These are phyloP conservation scores for Samia ricini DNA, from an alignment of 1,140 invertebrate genomes.

Conservation along the genomic window DNA sequence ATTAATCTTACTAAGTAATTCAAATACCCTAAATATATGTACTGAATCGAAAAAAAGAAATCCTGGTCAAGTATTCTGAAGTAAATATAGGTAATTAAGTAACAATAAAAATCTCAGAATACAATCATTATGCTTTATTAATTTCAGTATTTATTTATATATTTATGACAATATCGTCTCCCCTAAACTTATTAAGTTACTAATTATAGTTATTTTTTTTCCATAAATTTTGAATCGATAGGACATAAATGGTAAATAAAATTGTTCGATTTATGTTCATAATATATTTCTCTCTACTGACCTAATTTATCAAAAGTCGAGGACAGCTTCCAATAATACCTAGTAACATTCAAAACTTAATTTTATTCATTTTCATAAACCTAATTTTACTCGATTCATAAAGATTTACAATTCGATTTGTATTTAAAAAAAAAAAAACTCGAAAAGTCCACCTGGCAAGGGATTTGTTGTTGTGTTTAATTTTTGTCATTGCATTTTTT, in stretches of 20 bases:
- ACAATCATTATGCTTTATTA: conserved; percentile 78
- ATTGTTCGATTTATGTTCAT: conserved; percentile 59
- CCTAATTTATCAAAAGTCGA: conserved; percentile 53
- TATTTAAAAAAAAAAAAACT: no score
- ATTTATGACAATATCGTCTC: conserved; percentile 80
- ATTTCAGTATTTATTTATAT: conserved; percentile 80
- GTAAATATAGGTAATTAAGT: conserved; percentile 17
- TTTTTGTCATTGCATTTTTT: conserved; percentile 32
- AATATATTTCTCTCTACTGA: conserved; percentile 47
- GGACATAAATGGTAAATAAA: conserved; percentile 78
- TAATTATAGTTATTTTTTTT: conserved; percentile 77
- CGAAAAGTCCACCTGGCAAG: conserved; percentile 51
- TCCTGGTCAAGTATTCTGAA: conserved; percentile 38
- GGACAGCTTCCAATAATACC: conserved; percentile 50
- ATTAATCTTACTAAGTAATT: no score
- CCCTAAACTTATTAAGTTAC: conserved; percentile 78
- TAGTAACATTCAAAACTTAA: conserved; percentile 65
- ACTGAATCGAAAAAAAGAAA: no score
- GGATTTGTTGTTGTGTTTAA: conserved; percentile 34
- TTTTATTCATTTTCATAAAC: conserved; percentile 52
- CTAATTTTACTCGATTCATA: conserved; percentile 51
- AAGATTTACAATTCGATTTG: conserved; percentile 57
- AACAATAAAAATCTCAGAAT: conserved; percentile 63
- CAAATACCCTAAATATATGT: no score
- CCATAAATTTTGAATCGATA: conserved; percentile 77